These are phyloP conservation scores for Hyalella azteca DNA, from an alignment of 2,888 invertebrate genomes.

Conservation along the genomic window DNA sequence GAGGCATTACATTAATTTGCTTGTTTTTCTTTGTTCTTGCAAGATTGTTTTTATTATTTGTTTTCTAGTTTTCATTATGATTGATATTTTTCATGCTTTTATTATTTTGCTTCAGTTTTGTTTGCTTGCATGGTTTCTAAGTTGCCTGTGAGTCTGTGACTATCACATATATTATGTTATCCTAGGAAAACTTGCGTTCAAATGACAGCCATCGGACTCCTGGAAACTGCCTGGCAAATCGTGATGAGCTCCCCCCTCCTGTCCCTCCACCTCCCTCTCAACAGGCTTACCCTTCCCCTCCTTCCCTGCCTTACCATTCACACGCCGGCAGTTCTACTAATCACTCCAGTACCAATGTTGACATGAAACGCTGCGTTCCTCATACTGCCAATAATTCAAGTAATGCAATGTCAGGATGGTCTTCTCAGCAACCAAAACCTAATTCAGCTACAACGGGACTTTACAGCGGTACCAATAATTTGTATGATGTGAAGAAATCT, in stretches of 20 bases:
- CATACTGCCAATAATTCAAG: background rate
- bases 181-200: background rate
- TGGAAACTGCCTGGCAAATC: background rate
- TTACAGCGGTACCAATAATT: background rate
- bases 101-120: background rate
- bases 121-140: background rate
- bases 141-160: background rate
- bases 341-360: background rate
- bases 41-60: too few species aligned
- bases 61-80: too few species aligned
- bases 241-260: background rate
- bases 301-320: background rate
- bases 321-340: background rate
- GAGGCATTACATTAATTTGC: background rate
- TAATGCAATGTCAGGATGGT: background rate
- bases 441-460: background rate
- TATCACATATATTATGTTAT: background rate
- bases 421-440: background rate
- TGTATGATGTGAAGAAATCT: conserved; percentile 1
- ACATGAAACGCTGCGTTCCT: background rate
- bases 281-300: background rate
- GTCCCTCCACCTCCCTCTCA: conserved; percentile 12
- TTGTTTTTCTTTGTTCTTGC: background rate
- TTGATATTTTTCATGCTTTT: background rate
- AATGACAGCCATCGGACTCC: background rate